Conservation (phyloP, 2,113 vertebrate species). For the Centropus bengalensis region DNA sequence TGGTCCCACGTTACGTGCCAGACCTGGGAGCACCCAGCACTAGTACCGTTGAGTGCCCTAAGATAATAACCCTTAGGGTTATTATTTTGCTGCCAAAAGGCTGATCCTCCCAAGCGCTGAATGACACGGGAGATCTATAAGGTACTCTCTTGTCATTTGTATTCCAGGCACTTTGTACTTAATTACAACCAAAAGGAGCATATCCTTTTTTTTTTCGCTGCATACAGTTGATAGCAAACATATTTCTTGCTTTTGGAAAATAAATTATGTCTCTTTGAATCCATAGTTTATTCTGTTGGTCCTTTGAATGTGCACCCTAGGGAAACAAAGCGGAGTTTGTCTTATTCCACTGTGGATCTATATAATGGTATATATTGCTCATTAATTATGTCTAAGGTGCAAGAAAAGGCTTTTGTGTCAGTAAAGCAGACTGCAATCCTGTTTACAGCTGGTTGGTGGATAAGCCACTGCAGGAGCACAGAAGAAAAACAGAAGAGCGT, state of each 20-base stretch:
- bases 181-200: not conserved
- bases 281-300: not conserved
- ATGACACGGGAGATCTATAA: not conserved
- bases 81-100: not conserved
- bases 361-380: not conserved
- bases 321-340: not conserved
- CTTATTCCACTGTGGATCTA: not conserved
- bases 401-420: not conserved
- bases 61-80: not conserved
- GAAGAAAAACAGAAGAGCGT: not conserved
- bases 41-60: rapidly evolving
- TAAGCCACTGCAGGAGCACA: not conserved
- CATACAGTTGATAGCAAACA: not conserved
- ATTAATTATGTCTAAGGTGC: not conserved
- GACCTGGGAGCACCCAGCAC: not conserved
- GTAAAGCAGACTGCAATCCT: not conserved
- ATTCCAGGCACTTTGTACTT: not conserved
- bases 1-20: not conserved
- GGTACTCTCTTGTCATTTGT: not conserved
- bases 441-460: not conserved
- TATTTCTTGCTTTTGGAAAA: not conserved
- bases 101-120: not conserved
- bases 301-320: not conserved
- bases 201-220: not conserved
- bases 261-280: not conserved